Percentiles rank a stretch among this genome's conserved stretches.
Evolutionary conservation across 2,113 vertebrate species (phyloP).

Genomic region (Anarrhichthys ocellatus): DNA sequence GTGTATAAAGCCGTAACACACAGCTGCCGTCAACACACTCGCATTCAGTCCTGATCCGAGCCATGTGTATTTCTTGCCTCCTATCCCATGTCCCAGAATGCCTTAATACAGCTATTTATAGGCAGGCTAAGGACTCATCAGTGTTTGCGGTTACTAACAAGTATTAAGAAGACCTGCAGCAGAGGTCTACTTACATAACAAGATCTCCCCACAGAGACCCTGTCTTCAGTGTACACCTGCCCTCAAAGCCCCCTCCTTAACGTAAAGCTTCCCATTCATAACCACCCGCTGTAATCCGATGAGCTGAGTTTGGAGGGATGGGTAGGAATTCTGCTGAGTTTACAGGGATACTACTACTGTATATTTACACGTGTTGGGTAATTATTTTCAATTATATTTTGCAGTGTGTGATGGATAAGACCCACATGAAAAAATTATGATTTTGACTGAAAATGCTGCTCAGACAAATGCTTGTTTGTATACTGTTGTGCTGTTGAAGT

Average conservation of each 20-base stretch:
- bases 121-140: conserved; percentile 28
- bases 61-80: conserved; percentile 59
- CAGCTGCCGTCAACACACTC: conserved; percentile 31
- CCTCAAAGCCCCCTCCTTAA: not conserved
- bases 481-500: conserved; percentile 15
- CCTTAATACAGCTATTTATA: conserved; percentile 78
- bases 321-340: not conserved
- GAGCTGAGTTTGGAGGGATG: conserved; percentile 10
- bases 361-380: not conserved
- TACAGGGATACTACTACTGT: not conserved
- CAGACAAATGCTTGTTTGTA: not conserved
- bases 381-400: not conserved
- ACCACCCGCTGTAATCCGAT: not conserved
- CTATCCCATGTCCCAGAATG: conserved; percentile 24
- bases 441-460: too few species aligned
- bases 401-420: not conserved
- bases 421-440: not conserved
- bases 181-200: conserved; percentile 60
- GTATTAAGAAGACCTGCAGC: conserved; percentile 44
- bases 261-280: conserved; percentile 54
- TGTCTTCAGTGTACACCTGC: not conserved
- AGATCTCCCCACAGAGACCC: conserved; percentile 4
- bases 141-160: conserved; percentile 40
- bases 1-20: not conserved
- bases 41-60: conserved; percentile 68